Evolutionary conservation across 2,113 vertebrate species (phyloP).

Genomic region (Oreochromis aureus): DNA sequence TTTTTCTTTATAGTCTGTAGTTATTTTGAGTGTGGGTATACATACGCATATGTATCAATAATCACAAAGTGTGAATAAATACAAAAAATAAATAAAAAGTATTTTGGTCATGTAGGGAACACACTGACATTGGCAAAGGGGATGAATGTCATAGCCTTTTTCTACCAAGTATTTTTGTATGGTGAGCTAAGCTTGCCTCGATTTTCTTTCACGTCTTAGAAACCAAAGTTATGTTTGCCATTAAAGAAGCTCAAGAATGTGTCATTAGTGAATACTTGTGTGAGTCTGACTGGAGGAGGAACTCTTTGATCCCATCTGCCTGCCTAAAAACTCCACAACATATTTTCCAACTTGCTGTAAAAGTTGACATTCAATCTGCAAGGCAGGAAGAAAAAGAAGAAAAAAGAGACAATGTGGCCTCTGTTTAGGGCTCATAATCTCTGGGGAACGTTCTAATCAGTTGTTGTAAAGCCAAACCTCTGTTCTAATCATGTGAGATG

Average conservation of each 20-base stretch:
- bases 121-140: conserved; percentile 56
- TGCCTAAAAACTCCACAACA: conserved; percentile 56
- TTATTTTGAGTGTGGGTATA: conserved; percentile 57
- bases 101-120: conserved; percentile 56
- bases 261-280: conserved; percentile 49
- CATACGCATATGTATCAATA: conserved; percentile 59
- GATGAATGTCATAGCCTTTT: conserved; percentile 63
- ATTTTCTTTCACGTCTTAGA: conserved; percentile 66
- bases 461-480: conserved; percentile 66
- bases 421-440: conserved; percentile 64
- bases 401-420: conserved; percentile 67
- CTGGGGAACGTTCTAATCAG: conserved; percentile 63
- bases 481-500: conserved; percentile 31
- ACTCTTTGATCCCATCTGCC: conserved; percentile 47
- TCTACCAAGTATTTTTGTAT: conserved; percentile 71
- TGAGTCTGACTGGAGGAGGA: conserved; percentile 35
- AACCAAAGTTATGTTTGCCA: conserved; percentile 81
- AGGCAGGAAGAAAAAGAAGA: conserved; percentile 24
- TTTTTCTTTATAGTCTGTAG: conserved; percentile 68
- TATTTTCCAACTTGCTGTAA: conserved; percentile 60
- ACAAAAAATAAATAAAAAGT: conserved; percentile 17
- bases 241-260: conserved; percentile 73
- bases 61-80: conserved; percentile 58
- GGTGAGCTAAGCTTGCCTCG: conserved; percentile 60
- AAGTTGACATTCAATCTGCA: conserved; percentile 67